Conservation (phyloP, 1,140 invertebrate species). For the Lineus longissimus region DNA sequence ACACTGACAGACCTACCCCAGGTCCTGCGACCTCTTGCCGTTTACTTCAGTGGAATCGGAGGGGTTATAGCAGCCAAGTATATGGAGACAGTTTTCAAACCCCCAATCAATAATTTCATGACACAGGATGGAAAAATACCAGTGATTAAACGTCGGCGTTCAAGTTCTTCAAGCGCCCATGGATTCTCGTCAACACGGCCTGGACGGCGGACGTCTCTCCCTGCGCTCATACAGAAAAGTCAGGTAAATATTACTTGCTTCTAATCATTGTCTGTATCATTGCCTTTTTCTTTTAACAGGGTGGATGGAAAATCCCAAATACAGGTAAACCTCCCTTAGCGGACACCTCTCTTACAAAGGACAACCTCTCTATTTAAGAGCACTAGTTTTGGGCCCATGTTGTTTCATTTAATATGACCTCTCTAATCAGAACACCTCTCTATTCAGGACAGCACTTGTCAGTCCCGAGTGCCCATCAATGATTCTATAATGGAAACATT, state of each 20-base stretch:
- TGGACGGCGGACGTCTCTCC: conserved; percentile 48
- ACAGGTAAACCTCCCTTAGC: no score
- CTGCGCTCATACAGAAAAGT: conserved; percentile 50
- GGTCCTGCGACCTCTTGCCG: conserved; percentile 41
- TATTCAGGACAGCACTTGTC: no score
- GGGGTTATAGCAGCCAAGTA: conserved; percentile 52
- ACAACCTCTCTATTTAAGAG: no score
- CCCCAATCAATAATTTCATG: conserved; percentile 41
- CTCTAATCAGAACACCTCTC: no score
- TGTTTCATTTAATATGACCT: no score
- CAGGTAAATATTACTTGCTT: conserved; percentile 47
- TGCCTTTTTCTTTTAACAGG: background rate
- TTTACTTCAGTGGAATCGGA: conserved; percentile 44
- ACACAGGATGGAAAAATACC: conserved; percentile 49
- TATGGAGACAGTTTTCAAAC: conserved; percentile 47
- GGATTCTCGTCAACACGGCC: conserved; percentile 38
- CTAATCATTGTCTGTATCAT: background rate
- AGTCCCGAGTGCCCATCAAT: no score
- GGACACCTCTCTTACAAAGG: no score
- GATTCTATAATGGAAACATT: no score
- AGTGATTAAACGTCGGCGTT: conserved; percentile 47
- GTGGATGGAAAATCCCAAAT: no score
- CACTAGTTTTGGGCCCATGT: no score
- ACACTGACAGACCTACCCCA: conserved; percentile 40
- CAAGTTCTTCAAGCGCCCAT: conserved; percentile 43